These are phyloP conservation scores for Heliopora coerulea DNA, from an alignment of 92 coral and sea anemone species.

Conservation along the genomic window DNA sequence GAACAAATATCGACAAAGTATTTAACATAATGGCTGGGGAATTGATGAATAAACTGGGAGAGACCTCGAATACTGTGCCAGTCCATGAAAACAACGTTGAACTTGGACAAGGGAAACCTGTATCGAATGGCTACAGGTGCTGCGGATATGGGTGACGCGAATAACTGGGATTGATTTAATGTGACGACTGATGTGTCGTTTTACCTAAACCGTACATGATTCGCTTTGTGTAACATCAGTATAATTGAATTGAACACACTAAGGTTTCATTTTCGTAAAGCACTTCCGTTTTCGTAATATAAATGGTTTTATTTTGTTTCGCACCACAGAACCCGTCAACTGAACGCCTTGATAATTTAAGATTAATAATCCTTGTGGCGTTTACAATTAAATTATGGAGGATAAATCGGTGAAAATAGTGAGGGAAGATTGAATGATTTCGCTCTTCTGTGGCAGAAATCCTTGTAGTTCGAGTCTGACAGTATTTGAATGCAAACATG, in stretches of 20 bases:
- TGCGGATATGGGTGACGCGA: conserved; percentile 22
- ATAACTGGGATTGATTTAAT: background rate
- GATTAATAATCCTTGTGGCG: too few species aligned
- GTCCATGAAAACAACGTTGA: conserved; percentile 27
- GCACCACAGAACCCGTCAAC: too few species aligned
- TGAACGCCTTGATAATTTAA: too few species aligned
- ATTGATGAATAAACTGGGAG: conserved; percentile 74
- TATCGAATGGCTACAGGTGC: conserved; percentile 7
- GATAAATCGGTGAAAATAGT: too few species aligned
- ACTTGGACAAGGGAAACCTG: conserved; percentile 8
- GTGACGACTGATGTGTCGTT: background rate
- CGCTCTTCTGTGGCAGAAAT: too few species aligned
- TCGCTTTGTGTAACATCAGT: background rate
- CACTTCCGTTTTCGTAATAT: conserved; percentile 2
- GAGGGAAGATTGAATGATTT: too few species aligned
- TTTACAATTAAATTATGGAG: too few species aligned
- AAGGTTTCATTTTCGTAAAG: background rate
- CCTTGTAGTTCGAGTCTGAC: too few species aligned
- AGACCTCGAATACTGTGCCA: background rate
- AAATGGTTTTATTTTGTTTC: too few species aligned
- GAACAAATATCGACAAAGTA: conserved; percentile 86
- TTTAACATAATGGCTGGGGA: conserved; percentile 94
- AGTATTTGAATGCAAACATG: too few species aligned
- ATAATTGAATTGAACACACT: background rate
- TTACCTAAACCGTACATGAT: background rate